Evolutionary conservation across 2,113 vertebrate genomes (phyloP).

Genomic region (Lamprotornis superbus): DNA sequence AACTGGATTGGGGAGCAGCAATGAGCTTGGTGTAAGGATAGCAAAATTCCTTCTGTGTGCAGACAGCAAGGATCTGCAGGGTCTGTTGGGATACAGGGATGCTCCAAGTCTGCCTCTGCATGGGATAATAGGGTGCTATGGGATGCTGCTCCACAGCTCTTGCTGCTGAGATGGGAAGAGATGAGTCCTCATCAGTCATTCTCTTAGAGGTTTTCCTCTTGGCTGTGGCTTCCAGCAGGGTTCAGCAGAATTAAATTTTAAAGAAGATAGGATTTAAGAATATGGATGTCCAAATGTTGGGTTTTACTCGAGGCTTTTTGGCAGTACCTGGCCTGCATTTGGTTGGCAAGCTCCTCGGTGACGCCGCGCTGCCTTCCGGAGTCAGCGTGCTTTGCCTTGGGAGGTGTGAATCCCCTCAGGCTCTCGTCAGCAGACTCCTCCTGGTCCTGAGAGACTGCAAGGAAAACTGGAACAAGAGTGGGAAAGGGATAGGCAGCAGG

Average conservation of each 20-base stretch:
- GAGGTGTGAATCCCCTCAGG: conserved; percentile 28
- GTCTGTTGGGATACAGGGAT: background rate
- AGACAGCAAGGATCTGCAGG: background rate
- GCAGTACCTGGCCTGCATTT: conserved; percentile 29
- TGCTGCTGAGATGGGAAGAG: background rate
- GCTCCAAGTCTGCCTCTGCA: background rate
- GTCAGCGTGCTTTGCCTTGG: background rate
- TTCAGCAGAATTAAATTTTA: conserved; percentile 7
- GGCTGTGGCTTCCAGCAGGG: conserved; percentile 1
- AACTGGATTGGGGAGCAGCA: background rate
- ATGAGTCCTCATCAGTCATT: background rate
- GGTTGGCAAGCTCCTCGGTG: background rate
- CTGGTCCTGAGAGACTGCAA: background rate
- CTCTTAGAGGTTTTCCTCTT: conserved; percentile 19
- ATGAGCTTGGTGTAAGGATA: background rate
- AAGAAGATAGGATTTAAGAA: conserved; percentile 24
- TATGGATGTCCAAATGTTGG: conserved; percentile 57
- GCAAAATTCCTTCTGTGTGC: background rate
- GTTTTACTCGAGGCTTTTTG: conserved; percentile 54
- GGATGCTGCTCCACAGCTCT: background rate
- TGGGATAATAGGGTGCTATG: background rate
- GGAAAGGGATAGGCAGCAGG: background rate
- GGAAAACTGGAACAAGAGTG: background rate
- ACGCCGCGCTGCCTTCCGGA: background rate
- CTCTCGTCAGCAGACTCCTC: background rate